Evolutionary conservation across 2,797 vertebrate genomes (phyloP).

Genomic region (Erethizon dorsatum): DNA sequence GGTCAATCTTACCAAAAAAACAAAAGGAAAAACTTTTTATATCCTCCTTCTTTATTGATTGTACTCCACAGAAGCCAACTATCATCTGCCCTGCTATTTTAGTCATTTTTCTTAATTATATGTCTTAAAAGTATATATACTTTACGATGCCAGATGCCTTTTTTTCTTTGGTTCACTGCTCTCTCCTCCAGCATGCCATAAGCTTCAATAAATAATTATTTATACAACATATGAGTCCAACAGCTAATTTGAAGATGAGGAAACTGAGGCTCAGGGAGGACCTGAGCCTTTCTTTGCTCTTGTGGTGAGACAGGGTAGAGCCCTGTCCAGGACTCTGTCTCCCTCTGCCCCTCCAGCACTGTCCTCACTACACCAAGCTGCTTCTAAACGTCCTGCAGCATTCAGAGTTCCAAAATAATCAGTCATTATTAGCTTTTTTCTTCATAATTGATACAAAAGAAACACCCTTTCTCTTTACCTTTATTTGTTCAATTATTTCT

Average conservation of each 20-base stretch:
- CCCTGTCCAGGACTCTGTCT: neutral
- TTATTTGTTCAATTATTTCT: conserved; percentile 71
- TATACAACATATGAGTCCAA: neutral
- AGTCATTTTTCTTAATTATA: neutral
- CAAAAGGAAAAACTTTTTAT: too few relatives aligned
- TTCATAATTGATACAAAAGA: neutral
- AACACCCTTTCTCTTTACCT: conserved; percentile 71
- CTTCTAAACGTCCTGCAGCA: neutral
- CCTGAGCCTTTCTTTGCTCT: neutral
- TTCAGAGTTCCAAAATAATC: neutral
- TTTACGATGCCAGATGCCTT: neutral
- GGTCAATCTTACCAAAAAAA: too few relatives aligned
- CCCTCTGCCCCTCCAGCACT: neutral
- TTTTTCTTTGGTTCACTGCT: neutral
- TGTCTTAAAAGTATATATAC: neutral
- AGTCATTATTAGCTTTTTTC: neutral
- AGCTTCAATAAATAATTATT: conserved; percentile 8
- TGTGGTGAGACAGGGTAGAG: neutral
- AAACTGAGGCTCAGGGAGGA: neutral
- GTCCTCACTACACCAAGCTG: neutral
- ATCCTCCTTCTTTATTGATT: neutral
- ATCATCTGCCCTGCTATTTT: neutral
- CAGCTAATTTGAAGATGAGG: conserved; percentile 11
- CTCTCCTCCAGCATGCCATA: neutral
- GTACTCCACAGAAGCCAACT: neutral